Conservation (phyloP, 2,888 invertebrate species). For the Cryptocephalus moraei region DNA sequence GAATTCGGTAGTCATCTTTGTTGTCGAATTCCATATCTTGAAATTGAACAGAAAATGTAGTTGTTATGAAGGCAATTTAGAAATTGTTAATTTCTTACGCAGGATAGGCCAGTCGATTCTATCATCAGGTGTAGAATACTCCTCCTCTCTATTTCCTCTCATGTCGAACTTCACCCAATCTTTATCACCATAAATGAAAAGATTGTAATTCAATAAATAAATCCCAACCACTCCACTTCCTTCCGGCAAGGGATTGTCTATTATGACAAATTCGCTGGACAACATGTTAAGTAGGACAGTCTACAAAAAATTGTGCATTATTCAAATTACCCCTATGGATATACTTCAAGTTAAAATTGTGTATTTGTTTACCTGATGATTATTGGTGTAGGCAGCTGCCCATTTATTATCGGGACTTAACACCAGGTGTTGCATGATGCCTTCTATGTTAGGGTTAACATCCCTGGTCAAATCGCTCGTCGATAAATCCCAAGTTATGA, state of each 20-base stretch:
- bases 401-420: conserved; percentile 92
- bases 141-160: conserved; percentile 60
- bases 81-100: conserved; percentile 35
- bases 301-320: conserved; percentile 36
- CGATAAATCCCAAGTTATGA: conserved; percentile 94
- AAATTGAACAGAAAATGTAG: conserved; percentile 9
- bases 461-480: conserved; percentile 92
- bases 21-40: conserved; percentile 61
- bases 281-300: conserved; percentile 84
- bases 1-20: conserved; percentile 56
- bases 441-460: conserved; percentile 86
- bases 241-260: conserved; percentile 75
- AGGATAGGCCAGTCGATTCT: conserved; percentile 62
- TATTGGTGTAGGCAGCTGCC: conserved; percentile 92
- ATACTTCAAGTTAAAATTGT: not conserved
- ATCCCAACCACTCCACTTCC: conserved; percentile 54
- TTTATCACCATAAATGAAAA: conserved; percentile 67
- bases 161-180: conserved; percentile 72
- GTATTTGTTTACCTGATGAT: conserved; percentile 56
- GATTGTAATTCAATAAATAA: conserved; percentile 54
- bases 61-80: not conserved
- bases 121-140: conserved; percentile 46
- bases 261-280: conserved; percentile 83
- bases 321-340: not conserved
- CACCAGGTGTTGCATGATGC: conserved; percentile 90